Base-by-base conservation (phyloP, 2,888 invertebrate genomes). In the Cosmopolites sordidus region DNA sequence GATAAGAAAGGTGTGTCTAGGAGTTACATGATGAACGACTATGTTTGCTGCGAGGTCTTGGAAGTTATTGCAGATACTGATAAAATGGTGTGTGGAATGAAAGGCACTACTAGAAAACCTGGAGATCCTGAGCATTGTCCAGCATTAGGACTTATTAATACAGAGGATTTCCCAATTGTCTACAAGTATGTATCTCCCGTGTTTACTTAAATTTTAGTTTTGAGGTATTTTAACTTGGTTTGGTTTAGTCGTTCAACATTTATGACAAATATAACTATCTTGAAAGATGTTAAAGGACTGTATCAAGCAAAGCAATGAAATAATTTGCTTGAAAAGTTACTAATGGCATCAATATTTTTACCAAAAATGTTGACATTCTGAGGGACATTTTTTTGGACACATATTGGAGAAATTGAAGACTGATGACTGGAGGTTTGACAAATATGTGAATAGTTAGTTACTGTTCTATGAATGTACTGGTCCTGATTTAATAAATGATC, bases 41-140 rank as follows among this genome's bases (percentile, higher is more conserved):
- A 86, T 65, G 86, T 92, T 54, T 88, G 91, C 80, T 91, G 91
- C 74, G 91, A 91, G 79, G 87, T 92, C 46, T 80, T 91, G 67
- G 90, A 89, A 79, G 86, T 90, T 59, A 88, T 87, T 71, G 85
- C 88, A 42, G 90, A 91, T 73, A 85, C 87, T 48, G 90, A 91
- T 77, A 91, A 91, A 78, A 83, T 92, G 78, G 85, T 87, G 65
- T 83, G 89, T 73, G 89, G 90, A 73, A 89, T 92, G 89, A 86
- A 89, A 75, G 88, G 88, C 58, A 78, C 83, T 62, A 81, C 86
- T 63, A 79, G 85, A 66, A 79, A 81, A 58, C 79, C 85, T 16
- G 83, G 84, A 66, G 83, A 84, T 68, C 84, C 87, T 53, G 81
- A 82, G 61, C 83, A 83, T 64, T 83, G 83, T 73, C 83, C 86